A percentile compares a stretch with the other conserved stretches of the same genome.
These are phyloP conservation scores for Sander lucioperca DNA, from an alignment of 2,113 vertebrate genomes.

Conservation along the genomic window DNA sequence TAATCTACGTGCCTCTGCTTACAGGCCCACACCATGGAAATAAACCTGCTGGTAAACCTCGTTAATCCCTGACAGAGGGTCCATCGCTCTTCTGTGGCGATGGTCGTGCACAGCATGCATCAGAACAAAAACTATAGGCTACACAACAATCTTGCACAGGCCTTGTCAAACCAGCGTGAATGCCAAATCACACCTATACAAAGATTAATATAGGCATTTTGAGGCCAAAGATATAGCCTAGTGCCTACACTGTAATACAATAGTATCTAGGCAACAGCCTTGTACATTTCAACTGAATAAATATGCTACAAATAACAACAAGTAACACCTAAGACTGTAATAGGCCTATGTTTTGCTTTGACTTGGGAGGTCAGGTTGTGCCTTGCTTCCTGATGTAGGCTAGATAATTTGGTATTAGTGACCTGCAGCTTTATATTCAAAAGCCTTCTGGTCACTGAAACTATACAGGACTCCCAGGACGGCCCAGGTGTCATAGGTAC, in stretches of 20 bases:
- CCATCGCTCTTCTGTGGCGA: neutral
- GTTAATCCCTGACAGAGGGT: neutral
- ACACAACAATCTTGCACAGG: neutral
- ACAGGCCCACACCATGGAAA: neutral
- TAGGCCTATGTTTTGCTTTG: neutral
- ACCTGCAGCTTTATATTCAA: neutral
- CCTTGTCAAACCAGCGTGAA: neutral
- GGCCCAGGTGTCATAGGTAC: no score
- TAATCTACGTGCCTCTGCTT: neutral
- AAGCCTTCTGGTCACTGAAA: neutral
- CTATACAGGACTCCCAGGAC: no score
- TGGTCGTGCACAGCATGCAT: no score
- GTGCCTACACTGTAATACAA: neutral
- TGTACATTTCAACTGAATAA: neutral
- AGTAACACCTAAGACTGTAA: neutral
- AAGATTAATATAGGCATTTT: neutral
- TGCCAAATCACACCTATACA: neutral
- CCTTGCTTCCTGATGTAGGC: no score
- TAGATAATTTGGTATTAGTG: neutral
- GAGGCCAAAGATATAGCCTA: neutral
- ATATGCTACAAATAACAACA: neutral
- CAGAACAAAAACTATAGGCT: neutral
- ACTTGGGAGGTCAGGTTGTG: neutral
- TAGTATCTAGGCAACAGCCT: neutral
- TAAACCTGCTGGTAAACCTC: slow-evolving; percentile 14